Evolutionary conservation across 2,888 invertebrate genomes (phyloP).

Genomic region (Polia nebulosa): DNA sequence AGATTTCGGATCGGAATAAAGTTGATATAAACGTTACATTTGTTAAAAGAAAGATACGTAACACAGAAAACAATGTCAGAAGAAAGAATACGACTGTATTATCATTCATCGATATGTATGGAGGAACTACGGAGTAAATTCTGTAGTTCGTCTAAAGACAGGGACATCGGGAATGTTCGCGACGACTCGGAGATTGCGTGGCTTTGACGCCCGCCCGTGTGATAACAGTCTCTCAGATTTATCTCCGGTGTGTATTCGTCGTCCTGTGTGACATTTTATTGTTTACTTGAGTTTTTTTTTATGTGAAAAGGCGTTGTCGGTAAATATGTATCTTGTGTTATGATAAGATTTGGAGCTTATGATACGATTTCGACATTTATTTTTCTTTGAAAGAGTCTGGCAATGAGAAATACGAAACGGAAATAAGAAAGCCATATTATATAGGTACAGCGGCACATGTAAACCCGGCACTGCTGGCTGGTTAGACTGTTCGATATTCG

Average conservation of each 20-base stretch:
- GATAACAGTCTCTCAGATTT: constrained; percentile 56
- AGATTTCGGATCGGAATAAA: constrained; percentile 49
- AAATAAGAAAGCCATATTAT: too few relatives aligned
- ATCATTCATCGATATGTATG: constrained; percentile 60
- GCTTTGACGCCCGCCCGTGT: constrained; percentile 54
- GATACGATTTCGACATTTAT: not conserved
- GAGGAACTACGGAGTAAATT: constrained; percentile 35
- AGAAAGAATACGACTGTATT: constrained; percentile 47
- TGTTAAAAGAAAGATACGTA: constrained; percentile 55
- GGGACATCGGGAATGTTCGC: constrained; percentile 52
- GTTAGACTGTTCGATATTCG: too few relatives aligned
- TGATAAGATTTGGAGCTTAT: constrained; percentile 13
- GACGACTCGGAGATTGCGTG: constrained; percentile 57
- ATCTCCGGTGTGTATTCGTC: constrained; percentile 50
- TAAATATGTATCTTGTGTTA: constrained; percentile 29
- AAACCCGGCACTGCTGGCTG: too few relatives aligned
- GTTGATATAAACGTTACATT: constrained; percentile 61
- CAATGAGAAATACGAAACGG: too few relatives aligned
- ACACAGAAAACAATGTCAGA: constrained; percentile 55
- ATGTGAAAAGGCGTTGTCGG: constrained; percentile 12
- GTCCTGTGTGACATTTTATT: constrained; percentile 46
- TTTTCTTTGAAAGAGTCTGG: constrained; percentile 8
- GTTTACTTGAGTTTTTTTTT: constrained; percentile 24
- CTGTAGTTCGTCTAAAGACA: constrained; percentile 46
- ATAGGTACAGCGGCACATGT: too few relatives aligned